Conservation (phyloP, 2,888 invertebrate species). For the Drosophila cyrtoloma region DNA sequence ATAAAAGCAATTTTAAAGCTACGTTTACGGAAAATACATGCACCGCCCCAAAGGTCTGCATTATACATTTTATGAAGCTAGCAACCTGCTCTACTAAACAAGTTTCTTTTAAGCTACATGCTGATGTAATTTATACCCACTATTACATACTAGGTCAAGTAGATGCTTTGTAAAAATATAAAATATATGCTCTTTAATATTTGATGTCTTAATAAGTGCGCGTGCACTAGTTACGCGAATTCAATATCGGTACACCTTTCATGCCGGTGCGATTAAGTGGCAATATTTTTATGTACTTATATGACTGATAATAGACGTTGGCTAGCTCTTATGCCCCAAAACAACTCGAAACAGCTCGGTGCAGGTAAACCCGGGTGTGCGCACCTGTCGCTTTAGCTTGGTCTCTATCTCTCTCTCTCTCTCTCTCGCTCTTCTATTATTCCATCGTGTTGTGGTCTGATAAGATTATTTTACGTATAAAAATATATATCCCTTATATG, state of each 20-base stretch:
- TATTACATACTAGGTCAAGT: slow-evolving; percentile 74
- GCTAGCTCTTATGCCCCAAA: slow-evolving; percentile 28
- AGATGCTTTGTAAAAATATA: slow-evolving; percentile 41
- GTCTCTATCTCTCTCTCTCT: slow-evolving; percentile 4
- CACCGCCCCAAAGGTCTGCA: slow-evolving; percentile 21
- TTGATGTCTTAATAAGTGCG: slow-evolving; percentile 42
- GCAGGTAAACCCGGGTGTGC: slow-evolving; percentile 59
- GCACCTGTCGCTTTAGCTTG: slow-evolving; percentile 62
- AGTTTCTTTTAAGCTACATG: slow-evolving; percentile 45
- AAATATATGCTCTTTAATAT: slow-evolving; percentile 26
- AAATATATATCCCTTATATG: slow-evolving; percentile 60
- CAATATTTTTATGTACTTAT: slow-evolving; percentile 41
- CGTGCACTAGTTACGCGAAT: slow-evolving; percentile 48
- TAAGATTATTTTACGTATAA: slow-evolving; percentile 66
- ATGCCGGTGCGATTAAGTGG: slow-evolving; percentile 60
- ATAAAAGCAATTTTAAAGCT: slow-evolving; percentile 8
- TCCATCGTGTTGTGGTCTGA: slow-evolving; percentile 56
- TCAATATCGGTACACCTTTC: slow-evolving; percentile 48
- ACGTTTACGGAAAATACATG: slow-evolving; percentile 7
- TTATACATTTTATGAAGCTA: slow-evolving; percentile 21
- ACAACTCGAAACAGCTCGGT: slow-evolving; percentile 33
- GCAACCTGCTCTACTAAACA: slow-evolving; percentile 51
- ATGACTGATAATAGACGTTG: slow-evolving; percentile 56
- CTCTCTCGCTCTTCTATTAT: slow-evolving; percentile 28
- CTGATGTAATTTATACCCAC: slow-evolving; percentile 66